Base-by-base conservation (phyloP, 2,888 invertebrate species). In the Itoplectis maculator region DNA sequence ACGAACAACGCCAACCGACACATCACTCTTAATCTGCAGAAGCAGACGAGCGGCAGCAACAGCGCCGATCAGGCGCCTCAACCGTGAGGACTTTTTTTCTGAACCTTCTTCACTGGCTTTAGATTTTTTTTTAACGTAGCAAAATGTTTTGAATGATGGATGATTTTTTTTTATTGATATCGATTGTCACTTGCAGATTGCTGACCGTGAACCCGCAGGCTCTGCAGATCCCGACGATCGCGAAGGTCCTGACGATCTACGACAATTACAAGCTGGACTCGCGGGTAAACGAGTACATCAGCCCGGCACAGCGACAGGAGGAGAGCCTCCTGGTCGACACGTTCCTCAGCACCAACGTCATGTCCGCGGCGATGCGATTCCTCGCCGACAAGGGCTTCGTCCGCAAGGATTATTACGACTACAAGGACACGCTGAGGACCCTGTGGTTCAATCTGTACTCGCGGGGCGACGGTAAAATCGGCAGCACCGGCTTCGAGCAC, bases 401-500 rank as follows among this genome's bases (percentile, higher is more conserved):
- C 0, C 85, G 85, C 6, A 89, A 92, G 80, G 92, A 92, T 83
- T 92, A 91, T 68, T 92, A 92, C 84, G 95, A 95, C 47, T 97
- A 97, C 90, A 95, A 95, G 83, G 96, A 96, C 88, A 94, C 95
- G n/a, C 91, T 97, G 9, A 95, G 96, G 89, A 95, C 95, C 83
- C 92, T 97, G 11, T 97, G 97, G 97, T 97, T 97, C 90, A 96
- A 95, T 75, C 94, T 97, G 86, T 99, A 98, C 91, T 96, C 97
- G 0, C 94, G 98, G 61, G 96, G 97, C 40, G 90, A 90, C 13
- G 96, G 97, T 37, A 95, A 95, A 90, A 95, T 97, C 23, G 97
- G 98, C 81, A 98, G 98, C 87, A 97, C 97, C 49, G 98, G 98
- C 0, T 98, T 98, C 90, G 98, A 99, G 92, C 98, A 99, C 90